Conservation (phyloP, 2,113 vertebrate species). For the Chionis minor region DNA sequence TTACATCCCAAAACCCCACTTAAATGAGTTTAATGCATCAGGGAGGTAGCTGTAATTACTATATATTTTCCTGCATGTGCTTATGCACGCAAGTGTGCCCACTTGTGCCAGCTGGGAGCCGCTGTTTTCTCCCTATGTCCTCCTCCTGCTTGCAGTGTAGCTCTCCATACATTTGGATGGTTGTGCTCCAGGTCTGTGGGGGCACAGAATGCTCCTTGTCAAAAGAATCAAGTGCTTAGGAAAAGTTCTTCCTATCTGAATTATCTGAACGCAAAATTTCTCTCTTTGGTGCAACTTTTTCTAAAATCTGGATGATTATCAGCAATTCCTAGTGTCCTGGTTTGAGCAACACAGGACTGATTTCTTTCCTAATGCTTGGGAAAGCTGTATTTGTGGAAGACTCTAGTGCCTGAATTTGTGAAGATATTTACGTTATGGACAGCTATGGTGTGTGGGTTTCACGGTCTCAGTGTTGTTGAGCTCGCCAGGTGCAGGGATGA, state of each 20-base stretch:
- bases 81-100: background rate
- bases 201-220: background rate
- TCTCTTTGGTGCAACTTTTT: background rate
- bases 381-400: too few relatives aligned
- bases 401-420: too few relatives aligned
- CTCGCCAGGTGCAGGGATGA: too few relatives aligned
- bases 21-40: background rate
- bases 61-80: background rate
- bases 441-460: too few relatives aligned
- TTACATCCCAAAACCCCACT: background rate
- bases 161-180: background rate
- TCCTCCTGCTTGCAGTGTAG: background rate
- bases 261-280: background rate
- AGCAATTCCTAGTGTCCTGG: background rate
- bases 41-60: background rate
- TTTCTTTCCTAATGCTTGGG: too few relatives aligned
- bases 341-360: too few relatives aligned
- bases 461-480: too few relatives aligned
- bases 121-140: background rate
- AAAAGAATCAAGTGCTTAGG: background rate
- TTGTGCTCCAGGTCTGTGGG: accelerated
- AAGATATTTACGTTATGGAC: too few relatives aligned
- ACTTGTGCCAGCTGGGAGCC: background rate
- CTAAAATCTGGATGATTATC: background rate
- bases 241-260: background rate